Evolutionary conservation across 1,140 invertebrate species (phyloP).

Genomic region (Dolichoris vasculosae): DNA sequence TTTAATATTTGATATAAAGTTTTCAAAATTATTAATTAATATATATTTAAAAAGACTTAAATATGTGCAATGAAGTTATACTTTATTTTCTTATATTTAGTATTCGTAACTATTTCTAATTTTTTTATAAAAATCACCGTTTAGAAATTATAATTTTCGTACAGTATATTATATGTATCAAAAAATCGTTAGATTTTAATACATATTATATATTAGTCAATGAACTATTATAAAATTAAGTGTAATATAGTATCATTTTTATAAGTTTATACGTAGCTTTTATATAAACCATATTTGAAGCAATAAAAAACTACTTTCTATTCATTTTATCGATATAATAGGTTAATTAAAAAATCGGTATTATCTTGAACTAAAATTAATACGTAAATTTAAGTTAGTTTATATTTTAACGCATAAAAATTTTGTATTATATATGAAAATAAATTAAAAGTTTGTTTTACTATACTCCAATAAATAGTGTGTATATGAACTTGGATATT

Average conservation of each 20-base stretch:
- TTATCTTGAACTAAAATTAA: neutral
- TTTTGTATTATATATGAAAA: neutral
- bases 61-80: no score
- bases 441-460: neutral
- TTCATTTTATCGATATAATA: neutral
- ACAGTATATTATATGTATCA: no score
- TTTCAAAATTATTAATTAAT: no score
- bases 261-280: neutral
- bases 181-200: no score
- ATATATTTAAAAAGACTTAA: no score
- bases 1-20: no score
- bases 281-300: neutral
- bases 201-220: no score
- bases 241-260: neutral
- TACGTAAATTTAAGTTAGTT: neutral
- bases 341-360: neutral
- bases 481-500: neutral
- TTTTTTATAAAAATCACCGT: no score
- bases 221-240: neutral
- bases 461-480: neutral
- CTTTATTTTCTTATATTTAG: no score
- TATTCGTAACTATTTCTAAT: no score
- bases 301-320: neutral
- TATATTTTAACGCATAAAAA: neutral
- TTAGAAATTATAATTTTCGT: no score